Base-by-base conservation (phyloP, 1,140 invertebrate species). In the Drosophila miranda region DNA sequence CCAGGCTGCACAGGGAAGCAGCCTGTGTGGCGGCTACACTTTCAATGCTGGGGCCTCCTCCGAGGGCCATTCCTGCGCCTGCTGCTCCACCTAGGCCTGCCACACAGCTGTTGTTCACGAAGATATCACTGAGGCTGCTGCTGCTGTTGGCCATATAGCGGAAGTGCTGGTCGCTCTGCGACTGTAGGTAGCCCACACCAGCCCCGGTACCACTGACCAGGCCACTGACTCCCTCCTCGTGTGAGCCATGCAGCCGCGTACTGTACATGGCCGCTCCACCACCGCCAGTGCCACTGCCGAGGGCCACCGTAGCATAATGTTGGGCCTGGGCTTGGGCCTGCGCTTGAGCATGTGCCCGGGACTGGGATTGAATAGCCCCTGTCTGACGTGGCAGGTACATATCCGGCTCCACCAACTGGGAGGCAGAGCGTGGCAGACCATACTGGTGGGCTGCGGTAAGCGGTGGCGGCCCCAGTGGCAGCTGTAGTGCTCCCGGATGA, bases 131-230 rank as follows among this genome's bases (percentile, higher is more conserved):
- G 13, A 90, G 77, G 43, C 83, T 90, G 50, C 83, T 89, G 54
- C 63, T 90, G 50, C 89, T 90, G 16, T 89, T 89, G 14, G 72
- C 72, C 75, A 89, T 80, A 14, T 87, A 90, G 21, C 77, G 79
- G 44, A 91, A 90, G 21, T 90, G 89, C 45, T 91, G 89, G 61
- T 90, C 88, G 58, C 90, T 90, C 64, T 90, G 89, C 8, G 90
- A 90, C 11, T 88, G 78, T 5, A 89, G 57, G 13, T 89, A 89
- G 16, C 69, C 66, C 6, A 46, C 63, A 14, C 57, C 49, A 19
- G 50, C 59, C 11, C 46, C 57, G 34, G 51, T 41, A 30, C 68
- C 54, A 8, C 51, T 43, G 58, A 34, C 49, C 19, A 44, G 55
- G 30, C 30, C 13, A 26, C 16, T 16, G 21, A 52, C 16, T 11